phyloP scores from a whole-genome alignment of 1,140 invertebrate genomes.

The silkworm (Bombyx mori) region ASM3026992v2 NC_085110.1:6079001-6079500 shows the following conservation, averaged over 20 bases:
- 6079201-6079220: no score
- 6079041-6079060: no score
- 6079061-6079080: no score
- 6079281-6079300: slow-evolving; percentile 35
- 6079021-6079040: no score
- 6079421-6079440: slow-evolving; percentile 44
- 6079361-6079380: slow-evolving; percentile 62
- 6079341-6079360: slow-evolving; percentile 63
- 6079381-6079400: slow-evolving; percentile 62
- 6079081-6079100: slow-evolving; percentile 15
- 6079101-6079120: slow-evolving; percentile 42
- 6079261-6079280: no score
- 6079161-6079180: neutral
- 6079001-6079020: no score
- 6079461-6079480: neutral
- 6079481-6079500: no score
- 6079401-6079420: slow-evolving; percentile 43
- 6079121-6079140: slow-evolving; percentile 29
- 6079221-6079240: no score
- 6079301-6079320: slow-evolving; percentile 33
- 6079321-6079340: slow-evolving; percentile 46
- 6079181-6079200: no score
- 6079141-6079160: slow-evolving; percentile 8
- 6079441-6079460: slow-evolving; percentile 24
- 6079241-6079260: no score